phyloP scores from a whole-genome alignment of 2,113 vertebrate genomes.

The Corythornis vintsioides region DNA sequence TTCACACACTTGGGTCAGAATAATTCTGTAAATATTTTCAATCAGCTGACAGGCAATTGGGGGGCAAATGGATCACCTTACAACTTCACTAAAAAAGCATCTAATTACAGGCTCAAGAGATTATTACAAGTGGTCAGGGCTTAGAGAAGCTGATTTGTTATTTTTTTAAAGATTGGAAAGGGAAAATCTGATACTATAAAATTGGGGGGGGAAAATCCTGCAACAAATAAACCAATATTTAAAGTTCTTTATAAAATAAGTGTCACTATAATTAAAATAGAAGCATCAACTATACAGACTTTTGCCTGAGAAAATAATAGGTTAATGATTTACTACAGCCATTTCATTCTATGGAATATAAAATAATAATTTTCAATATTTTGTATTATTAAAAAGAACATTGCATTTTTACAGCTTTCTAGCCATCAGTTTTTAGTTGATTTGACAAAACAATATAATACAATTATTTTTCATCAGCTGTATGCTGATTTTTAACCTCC shows the following conservation, averaged over 20 bases:
- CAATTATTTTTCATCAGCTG: neutral
- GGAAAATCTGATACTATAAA: neutral
- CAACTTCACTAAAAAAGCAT: neutral
- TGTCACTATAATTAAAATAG: neutral
- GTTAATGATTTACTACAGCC: neutral
- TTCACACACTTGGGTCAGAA: neutral
- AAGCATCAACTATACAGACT: neutral
- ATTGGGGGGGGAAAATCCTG: neutral
- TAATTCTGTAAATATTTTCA: constrained; percentile 4
- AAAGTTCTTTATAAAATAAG: neutral
- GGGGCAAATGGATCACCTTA: neutral
- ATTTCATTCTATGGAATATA: neutral
- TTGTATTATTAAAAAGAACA: neutral
- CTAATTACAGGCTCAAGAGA: neutral
- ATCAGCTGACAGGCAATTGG: neutral
- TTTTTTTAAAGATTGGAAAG: neutral
- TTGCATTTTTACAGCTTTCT: neutral
- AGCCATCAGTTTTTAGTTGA: neutral
- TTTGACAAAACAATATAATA: neutral
- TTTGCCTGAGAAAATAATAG: neutral
- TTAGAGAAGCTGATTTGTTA: neutral
- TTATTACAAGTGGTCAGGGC: neutral
- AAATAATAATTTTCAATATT: neutral
- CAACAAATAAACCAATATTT: neutral
- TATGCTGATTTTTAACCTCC: neutral